Evolutionary conservation across 1,140 invertebrate genomes (phyloP).

Genomic region (Phortica variegata): DNA sequence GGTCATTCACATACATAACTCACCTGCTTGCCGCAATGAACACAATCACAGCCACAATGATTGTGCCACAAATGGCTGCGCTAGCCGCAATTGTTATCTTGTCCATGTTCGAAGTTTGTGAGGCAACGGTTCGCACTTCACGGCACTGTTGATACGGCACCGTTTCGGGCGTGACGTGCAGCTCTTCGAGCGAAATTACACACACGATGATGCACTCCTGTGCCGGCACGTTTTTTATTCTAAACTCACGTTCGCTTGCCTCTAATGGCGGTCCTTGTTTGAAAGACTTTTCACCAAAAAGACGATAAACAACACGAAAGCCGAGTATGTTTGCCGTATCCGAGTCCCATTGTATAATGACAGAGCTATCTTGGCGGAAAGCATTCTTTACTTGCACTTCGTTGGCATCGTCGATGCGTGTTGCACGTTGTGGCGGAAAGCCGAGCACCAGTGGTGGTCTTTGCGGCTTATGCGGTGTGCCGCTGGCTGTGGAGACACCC

Average conservation of each 20-base stretch:
- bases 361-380: conserved; percentile 80
- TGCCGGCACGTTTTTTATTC: conserved; percentile 86
- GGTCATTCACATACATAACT: conserved; percentile 1
- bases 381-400: conserved; percentile 85
- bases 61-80: conserved; percentile 90
- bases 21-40: conserved; percentile 79
- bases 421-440: conserved; percentile 65
- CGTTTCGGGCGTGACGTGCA: conserved; percentile 78
- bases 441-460: conserved; percentile 72
- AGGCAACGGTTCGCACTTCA: conserved; percentile 81
- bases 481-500: conserved; percentile 39
- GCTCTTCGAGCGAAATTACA: conserved; percentile 84
- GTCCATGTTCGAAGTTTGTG: conserved; percentile 84
- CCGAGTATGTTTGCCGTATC: conserved; percentile 81
- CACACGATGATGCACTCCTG: conserved; percentile 92
- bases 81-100: conserved; percentile 91
- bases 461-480: conserved; percentile 62
- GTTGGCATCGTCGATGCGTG: conserved; percentile 63
- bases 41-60: conserved; percentile 82
- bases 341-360: conserved; percentile 90
- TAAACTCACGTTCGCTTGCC: conserved; percentile 84
- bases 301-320: conserved; percentile 83
- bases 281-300: conserved; percentile 88
- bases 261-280: conserved; percentile 85
- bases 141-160: conserved; percentile 85